Conservation (phyloP, 2,113 vertebrate species). For the Kryptolebias marmoratus region DNA sequence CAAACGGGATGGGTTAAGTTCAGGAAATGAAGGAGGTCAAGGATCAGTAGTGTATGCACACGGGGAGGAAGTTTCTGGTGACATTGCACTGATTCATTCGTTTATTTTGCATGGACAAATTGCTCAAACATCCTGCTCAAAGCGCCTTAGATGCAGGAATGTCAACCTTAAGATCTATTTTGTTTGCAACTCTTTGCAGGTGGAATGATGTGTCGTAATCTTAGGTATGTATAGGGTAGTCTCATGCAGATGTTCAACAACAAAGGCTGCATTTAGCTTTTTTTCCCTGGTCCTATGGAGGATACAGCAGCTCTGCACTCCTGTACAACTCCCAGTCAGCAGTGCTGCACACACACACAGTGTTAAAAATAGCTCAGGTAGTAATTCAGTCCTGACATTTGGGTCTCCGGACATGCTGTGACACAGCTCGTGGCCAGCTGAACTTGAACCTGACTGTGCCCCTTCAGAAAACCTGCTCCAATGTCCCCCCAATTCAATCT, state of each 20-base stretch:
- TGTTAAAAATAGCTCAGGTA: slow-evolving; percentile 55
- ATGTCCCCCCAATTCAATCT: slow-evolving; percentile 14
- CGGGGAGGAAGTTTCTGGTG: not conserved
- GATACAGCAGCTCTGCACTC: slow-evolving; percentile 7
- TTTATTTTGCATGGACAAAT: not conserved
- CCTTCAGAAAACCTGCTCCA: slow-evolving; percentile 4
- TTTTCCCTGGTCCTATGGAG: not conserved
- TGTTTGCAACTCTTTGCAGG: not conserved
- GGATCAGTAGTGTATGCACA: not conserved
- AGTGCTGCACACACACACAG: not conserved
- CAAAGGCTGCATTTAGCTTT: not conserved
- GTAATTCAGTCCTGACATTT: slow-evolving; percentile 58
- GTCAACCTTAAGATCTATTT: not conserved
- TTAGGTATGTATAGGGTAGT: not conserved
- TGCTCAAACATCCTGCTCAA: slow-evolving; percentile 1
- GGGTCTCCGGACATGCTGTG: slow-evolving; percentile 40
- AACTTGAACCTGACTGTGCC: slow-evolving; percentile 18
- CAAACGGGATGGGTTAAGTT: not conserved
- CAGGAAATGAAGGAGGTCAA: too few species aligned
- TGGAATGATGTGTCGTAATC: not conserved
- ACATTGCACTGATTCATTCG: not conserved
- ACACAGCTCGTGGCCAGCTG: slow-evolving; percentile 25
- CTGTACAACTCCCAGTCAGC: slow-evolving; percentile 19
- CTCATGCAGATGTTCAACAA: not conserved
- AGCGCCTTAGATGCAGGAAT: not conserved